Evolutionary conservation across 2,113 vertebrate species (phyloP), one percentile per base, ranked within the genome.

Genomic region (Ondatra zibethicus): DNA sequence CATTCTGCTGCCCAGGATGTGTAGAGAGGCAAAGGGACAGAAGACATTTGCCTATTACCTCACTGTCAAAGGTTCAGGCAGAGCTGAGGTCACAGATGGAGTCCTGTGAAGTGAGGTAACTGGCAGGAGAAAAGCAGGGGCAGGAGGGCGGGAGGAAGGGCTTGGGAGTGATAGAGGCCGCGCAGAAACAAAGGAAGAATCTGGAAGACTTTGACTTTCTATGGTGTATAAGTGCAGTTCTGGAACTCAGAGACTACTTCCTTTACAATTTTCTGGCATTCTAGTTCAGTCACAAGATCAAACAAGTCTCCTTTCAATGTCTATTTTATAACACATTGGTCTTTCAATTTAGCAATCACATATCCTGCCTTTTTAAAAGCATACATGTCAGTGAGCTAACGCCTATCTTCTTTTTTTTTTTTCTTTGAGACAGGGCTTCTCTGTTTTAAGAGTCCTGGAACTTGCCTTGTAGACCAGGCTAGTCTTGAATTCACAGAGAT

Each of bases 11-110:
- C 12, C 36, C 70, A 70, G 96, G 96, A 98, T 98, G 96, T 97
- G 97, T 97, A 88, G n/a, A 93, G 87, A 98, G 92, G 95, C 95
- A 97, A 98, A 96, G 89, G 75, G 73, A 95, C 17, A 86, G 61
- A 92, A 93, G 23, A 23, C 8, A 97, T 97, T 97, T 97, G 96
- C 91, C 84, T 98, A 19, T 91, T 66, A 76, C 87, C 82, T 92
- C 78, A 66, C 66, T 25, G 68, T 58, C 65, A 61, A 88, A 90
- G 45, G 70, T 93, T 85, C 33, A 88, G 45, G 63, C 50, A 91
- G 82, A 88, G 70, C 85, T 81, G 85, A 85, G 16, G 77, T 90
- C 63, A 82, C 29, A 73, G 39, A 77, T 21, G 47, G 93, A 50
- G 80, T 47, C 47, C 45, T 58, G 70, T 52, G 65, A 55, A 63